Percentiles rank a stretch among this genome's conserved stretches.
Conservation (phyloP, 2,888 invertebrate genomes). For the Euclidia mi region DNA sequence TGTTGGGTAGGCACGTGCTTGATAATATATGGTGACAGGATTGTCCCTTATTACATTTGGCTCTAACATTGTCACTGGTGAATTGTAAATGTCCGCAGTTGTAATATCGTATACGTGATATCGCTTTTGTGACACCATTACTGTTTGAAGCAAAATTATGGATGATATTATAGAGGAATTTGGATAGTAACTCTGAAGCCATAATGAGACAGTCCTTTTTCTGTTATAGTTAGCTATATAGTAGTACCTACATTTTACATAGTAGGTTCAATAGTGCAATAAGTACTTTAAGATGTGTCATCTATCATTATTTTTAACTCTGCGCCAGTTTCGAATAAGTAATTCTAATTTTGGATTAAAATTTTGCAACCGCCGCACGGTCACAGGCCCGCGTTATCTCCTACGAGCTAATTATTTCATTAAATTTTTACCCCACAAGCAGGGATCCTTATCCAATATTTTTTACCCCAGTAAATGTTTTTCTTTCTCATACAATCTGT, state of each 20-base stretch:
- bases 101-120: neutral
- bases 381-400: conserved; percentile 2
- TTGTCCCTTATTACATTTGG: conserved; percentile 13
- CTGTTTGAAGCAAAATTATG: conserved; percentile 1
- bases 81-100: neutral
- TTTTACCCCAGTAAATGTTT: conserved; percentile 20
- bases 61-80: conserved; percentile 4
- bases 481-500: conserved; percentile 4
- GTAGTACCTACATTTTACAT: too few species aligned
- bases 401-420: conserved; percentile 19
- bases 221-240: too few species aligned
- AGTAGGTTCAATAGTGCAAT: too few species aligned
- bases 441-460: conserved; percentile 14
- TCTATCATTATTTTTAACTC: too few species aligned
- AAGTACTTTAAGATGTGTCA: too few species aligned
- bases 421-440: conserved; percentile 14
- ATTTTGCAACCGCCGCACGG: too few species aligned
- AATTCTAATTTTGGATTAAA: too few species aligned
- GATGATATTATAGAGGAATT: neutral
- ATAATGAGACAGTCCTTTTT: too few species aligned
- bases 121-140: too few species aligned
- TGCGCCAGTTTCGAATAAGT: too few species aligned
- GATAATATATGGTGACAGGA: conserved; percentile 5
- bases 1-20: conserved; percentile 4
- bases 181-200: too few species aligned